These are phyloP conservation scores for Uria aalge DNA, from an alignment of 2,113 vertebrate genomes.

Conservation along the genomic window DNA sequence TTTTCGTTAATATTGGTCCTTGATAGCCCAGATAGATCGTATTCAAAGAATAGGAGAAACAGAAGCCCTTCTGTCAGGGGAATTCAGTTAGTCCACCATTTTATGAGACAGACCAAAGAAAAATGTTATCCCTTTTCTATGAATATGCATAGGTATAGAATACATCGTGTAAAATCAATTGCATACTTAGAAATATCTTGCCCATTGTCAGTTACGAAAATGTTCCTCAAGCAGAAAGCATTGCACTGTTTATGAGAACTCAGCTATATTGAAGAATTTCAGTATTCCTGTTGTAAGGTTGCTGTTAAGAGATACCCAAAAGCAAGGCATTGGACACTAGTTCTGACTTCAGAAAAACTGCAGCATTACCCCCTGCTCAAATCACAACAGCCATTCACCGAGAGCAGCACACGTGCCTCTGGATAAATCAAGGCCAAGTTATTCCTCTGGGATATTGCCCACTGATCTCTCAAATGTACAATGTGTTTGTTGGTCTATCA, in stretches of 20 bases:
- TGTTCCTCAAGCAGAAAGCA: not conserved
- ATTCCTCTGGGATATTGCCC: not conserved
- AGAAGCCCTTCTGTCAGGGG: not conserved
- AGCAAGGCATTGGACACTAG: not conserved
- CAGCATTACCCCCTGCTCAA: not conserved
- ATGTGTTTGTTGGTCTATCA: not conserved
- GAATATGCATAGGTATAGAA: not conserved
- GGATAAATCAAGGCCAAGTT: not conserved
- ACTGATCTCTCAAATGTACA: not conserved
- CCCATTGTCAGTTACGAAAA: not conserved
- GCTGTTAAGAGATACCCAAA: not conserved
- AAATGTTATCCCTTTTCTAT: not conserved
- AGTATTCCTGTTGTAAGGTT: not conserved
- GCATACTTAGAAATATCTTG: not conserved
- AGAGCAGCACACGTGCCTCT: not conserved
- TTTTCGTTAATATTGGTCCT: not conserved
- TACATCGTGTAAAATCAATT: not conserved
- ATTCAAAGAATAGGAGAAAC: not conserved
- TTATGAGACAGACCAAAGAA: not conserved
- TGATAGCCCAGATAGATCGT: not conserved
- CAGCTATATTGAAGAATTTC: not conserved
- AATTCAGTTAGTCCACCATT: not conserved
- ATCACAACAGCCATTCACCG: not conserved
- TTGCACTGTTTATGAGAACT: not conserved
- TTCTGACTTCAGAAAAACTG: not conserved